These are phyloP conservation scores for Phoxinus phoxinus DNA, from an alignment of 2,113 vertebrate species.

Conservation along the genomic window DNA sequence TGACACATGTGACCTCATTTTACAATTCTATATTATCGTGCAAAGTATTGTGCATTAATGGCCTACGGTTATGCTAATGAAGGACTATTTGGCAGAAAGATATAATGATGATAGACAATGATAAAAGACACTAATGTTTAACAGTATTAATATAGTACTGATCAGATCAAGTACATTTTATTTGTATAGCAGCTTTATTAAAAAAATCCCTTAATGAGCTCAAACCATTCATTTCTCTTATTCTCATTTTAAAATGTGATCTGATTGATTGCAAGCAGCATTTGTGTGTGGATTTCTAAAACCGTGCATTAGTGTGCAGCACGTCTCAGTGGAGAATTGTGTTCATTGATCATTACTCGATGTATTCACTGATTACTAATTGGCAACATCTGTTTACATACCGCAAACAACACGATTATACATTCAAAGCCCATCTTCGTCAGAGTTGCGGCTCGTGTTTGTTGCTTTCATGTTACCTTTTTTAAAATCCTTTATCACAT, in stretches of 20 bases:
- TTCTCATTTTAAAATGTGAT: not conserved
- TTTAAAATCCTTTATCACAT: not conserved
- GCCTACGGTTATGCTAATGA: not conserved
- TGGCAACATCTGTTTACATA: slow-evolving; percentile 6
- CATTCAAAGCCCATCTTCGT: not conserved
- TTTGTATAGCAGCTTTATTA: not conserved
- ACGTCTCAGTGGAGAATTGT: not conserved
- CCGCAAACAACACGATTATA: slow-evolving; percentile 1
- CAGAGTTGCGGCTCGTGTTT: not conserved
- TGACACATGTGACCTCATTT: not conserved
- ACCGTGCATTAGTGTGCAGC: not conserved
- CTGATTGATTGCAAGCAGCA: not conserved
- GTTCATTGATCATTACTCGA: slow-evolving; percentile 11
- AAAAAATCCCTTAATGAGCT: not conserved
- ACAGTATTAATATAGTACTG: not conserved
- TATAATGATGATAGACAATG: not conserved
- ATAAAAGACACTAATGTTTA: not conserved
- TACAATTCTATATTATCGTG: not conserved
- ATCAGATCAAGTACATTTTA: not conserved
- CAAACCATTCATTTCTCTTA: not conserved
- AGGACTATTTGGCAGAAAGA: not conserved
- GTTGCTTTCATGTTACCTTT: not conserved
- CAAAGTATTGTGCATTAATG: not conserved
- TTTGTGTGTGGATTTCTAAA: not conserved
- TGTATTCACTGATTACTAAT: slow-evolving; percentile 19